Base-by-base conservation (phyloP, 2,888 invertebrate genomes). In the Physocephala rufipes region DNA sequence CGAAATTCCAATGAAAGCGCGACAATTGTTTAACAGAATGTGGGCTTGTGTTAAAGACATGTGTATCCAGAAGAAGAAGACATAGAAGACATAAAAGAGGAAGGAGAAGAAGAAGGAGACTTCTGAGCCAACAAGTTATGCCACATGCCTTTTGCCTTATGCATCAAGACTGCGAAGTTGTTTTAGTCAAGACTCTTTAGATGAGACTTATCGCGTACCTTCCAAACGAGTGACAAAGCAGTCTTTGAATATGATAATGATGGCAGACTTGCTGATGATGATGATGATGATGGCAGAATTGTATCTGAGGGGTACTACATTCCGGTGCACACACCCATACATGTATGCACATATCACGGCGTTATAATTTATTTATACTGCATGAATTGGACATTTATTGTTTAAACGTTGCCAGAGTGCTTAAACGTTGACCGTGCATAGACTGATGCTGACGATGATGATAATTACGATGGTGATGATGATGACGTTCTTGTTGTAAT, bases 371-470 rank as follows among this genome's bases (percentile, higher is more conserved):
- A 71, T 71, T 67, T 71, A 67, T 62, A 67, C 67, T 63, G 62
- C 71, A 71, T 71, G 71, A 71, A 61, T 71, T 71, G 67, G 71
- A 71, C 71, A 67, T 71, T 71, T 71, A 71, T 71, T 71, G 67
- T 67, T 67, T 62, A 67, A 66, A 59, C 61, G 68, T 62, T 68
- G 68, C 24, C 30, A 28, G 62, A 16, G 19, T 19, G 26, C 43
- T n/a, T n/a, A n/a, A n/a, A n/a, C n/a, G n/a, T n/a, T n/a, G n/a
- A 47, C 58, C 26, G 30, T 15, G 21, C 16, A 47, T 7, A 16
- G 19, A 16, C 24, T 64, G 16, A 4, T 45, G 45, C 45, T 63
- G 19, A 4, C 2, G 21, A n/a, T n/a, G 5, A 36, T 36, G 36
- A 9, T 9, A 7, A 36, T 7, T 36, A 36, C 36, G 5, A 7